A percentile compares a stretch with the other conserved stretches of the same genome.
Conservation (phyloP, 2,888 invertebrate species). For the Gisinianus flammeolus region DNA sequence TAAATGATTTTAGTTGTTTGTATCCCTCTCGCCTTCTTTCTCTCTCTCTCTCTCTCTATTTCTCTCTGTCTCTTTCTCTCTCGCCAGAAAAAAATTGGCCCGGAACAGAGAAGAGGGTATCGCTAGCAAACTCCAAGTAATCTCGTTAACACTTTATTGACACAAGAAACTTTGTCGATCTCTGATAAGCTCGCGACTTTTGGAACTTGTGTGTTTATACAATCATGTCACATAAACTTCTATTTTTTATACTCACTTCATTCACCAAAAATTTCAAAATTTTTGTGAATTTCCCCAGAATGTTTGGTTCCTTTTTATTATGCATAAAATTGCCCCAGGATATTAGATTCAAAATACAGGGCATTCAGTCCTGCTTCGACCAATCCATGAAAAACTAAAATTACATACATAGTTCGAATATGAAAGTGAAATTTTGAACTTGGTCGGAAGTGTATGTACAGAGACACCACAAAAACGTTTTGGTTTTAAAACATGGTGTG, state of each 20-base stretch:
- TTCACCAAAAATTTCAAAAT: background rate
- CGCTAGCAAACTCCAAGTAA: constrained; percentile 39
- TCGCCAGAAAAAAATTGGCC: no score
- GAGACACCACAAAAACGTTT: no score
- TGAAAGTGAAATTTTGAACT: no score
- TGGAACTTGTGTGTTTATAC: constrained; percentile 9
- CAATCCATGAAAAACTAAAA: no score
- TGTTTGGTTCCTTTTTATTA: no score
- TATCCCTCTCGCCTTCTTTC: background rate
- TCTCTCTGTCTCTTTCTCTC: background rate
- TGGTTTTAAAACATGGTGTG: no score
- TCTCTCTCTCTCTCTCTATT: background rate
- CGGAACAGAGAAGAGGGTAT: constrained; percentile 8
- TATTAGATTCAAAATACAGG: no score
- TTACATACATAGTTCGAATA: no score
- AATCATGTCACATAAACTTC: background rate
- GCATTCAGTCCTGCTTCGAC: no score
- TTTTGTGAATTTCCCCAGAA: background rate
- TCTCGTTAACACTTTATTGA: constrained; percentile 55
- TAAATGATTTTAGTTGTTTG: constrained; percentile 4
- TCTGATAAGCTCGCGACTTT: constrained; percentile 18
- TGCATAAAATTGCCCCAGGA: no score
- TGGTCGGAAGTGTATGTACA: no score
- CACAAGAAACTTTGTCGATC: constrained; percentile 49
- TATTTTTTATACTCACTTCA: constrained; percentile 32